Evolutionary conservation across 2,113 vertebrate species (phyloP).

Genomic region (Phodopus roborovskii): DNA sequence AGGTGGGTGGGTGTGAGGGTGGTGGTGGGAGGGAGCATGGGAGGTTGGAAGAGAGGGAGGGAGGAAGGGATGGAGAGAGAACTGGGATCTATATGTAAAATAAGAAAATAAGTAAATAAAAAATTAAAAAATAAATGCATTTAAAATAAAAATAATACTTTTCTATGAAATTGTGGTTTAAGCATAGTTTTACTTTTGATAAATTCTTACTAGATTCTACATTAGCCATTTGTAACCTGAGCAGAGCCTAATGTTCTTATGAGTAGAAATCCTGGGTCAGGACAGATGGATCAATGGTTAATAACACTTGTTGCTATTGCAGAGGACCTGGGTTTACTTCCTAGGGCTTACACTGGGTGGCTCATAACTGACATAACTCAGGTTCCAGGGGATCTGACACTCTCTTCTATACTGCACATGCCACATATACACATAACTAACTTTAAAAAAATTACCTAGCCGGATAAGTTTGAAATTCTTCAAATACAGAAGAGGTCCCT

Average conservation of each 20-base stretch:
- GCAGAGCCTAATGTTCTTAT: neutral
- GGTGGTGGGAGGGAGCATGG: too few species aligned
- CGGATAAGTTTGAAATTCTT: conserved; percentile 26
- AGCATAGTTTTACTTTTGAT: conserved; percentile 58
- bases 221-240: neutral
- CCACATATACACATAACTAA: neutral
- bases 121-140: too few species aligned
- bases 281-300: neutral
- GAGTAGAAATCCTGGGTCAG: neutral
- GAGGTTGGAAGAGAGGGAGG: too few species aligned
- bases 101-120: too few species aligned
- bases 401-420: neutral
- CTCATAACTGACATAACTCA: neutral
- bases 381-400: too few species aligned
- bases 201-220: neutral
- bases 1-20: too few species aligned
- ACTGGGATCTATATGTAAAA: too few species aligned
- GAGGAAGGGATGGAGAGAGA: too few species aligned
- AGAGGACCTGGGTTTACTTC: neutral
- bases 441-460: neutral
- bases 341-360: neutral
- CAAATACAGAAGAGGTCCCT: neutral
- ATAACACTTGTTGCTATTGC: neutral
- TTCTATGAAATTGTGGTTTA: conserved; percentile 42
- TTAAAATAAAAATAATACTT: neutral